These are phyloP conservation scores for Crocidura indochinensis DNA, from an alignment of 2,797 vertebrate species.

Conservation along the genomic window DNA sequence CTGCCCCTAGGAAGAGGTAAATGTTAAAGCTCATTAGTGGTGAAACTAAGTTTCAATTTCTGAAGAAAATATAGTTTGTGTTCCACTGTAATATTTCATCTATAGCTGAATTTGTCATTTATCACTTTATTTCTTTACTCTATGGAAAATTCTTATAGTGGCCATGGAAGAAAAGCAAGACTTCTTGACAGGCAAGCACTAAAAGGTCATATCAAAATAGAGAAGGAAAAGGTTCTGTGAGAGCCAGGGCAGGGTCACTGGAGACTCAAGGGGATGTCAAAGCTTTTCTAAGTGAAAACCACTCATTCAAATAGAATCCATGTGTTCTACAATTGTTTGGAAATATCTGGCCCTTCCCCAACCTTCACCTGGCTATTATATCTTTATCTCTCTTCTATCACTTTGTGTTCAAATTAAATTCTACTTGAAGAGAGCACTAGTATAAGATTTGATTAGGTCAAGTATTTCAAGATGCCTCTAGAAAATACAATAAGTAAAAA, in stretches of 20 bases:
- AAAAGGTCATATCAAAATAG: constrained; percentile 48
- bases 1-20: neutral
- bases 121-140: constrained; percentile 36
- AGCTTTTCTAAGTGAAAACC: neutral
- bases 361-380: neutral
- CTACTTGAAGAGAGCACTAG: neutral
- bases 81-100: neutral
- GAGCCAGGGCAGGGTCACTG: neutral
- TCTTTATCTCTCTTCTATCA: neutral
- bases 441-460: neutral
- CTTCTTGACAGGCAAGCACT: constrained; percentile 4
- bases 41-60: constrained; percentile 36
- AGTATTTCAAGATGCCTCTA: neutral
- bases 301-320: neutral
- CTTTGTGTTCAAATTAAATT: neutral
- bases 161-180: constrained; percentile 55
- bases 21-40: neutral
- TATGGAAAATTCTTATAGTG: constrained; percentile 44
- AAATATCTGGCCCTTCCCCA: accelerated
- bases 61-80: neutral
- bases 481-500: constrained; percentile 6
- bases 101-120: constrained; percentile 55
- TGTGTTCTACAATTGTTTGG: neutral
- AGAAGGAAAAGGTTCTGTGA: neutral
- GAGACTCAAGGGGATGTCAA: neutral